Evolutionary conservation across 2,797 vertebrate species (phyloP), one percentile per base, ranked within the genome.

Genomic region (Psittacula echo): DNA sequence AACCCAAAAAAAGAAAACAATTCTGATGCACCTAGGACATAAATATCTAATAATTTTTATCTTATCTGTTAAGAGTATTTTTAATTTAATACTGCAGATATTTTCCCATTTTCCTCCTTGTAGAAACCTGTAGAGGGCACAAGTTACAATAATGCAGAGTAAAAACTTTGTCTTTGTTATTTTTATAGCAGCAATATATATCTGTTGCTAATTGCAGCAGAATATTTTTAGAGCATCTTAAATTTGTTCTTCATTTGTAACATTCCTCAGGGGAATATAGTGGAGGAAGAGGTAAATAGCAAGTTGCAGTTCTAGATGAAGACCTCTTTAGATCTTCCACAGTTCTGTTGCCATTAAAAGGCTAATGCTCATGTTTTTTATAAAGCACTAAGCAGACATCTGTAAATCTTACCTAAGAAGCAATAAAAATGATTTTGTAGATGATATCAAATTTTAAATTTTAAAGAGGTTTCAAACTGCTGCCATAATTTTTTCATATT

Each of bases 401-500:
- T 53, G 19, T 34, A 93, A 20, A 70, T 32, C 42, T 75, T 90
- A 13, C 24, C 21, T 51, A 64, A 66, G 47, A 37, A 81, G 5
- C 26, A 90, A 44, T 56, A 37, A 82, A 87, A 92, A 71, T 27
- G 1, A 71, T 39, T 93, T 83, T 37, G 13, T 70, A 81, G 50
- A 56, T 73, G 18, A 18, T 60, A 41, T 32, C 45, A 84, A 60
- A 78, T 94, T 87, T 83, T 90, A 94, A 95, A 93, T 93, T 95
- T 93, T 95, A 78, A 80, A 80, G 20, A 96, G 9, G 16, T 71
- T 96, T 96, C 77, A 97, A 92, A 77, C 65, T 87, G 56, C 72
- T 89, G 14, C 61, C 61, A 77, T 77, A 91, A 26, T 32, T 81
- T 89, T 96, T 96, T 93, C 23, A 47, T 93, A 78, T 85, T 75